These are phyloP conservation scores for Eutrigla gurnardus DNA, from an alignment of 2,797 vertebrate species.

Conservation along the genomic window DNA sequence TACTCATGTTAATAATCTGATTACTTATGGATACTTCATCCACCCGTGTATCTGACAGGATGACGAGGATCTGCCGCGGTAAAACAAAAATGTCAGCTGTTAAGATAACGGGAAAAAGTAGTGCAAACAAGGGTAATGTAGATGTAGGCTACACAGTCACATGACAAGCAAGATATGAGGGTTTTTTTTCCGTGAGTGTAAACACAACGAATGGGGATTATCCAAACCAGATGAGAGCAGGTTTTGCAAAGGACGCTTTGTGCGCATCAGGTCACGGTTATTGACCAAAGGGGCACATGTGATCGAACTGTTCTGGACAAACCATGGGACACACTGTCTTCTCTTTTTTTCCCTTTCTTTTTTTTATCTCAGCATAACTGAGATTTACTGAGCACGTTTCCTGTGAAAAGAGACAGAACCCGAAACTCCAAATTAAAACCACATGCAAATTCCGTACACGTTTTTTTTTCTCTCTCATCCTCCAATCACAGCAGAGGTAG, in stretches of 20 bases:
- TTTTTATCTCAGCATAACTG: neutral
- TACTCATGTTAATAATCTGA: neutral
- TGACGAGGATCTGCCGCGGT: neutral
- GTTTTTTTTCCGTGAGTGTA: neutral
- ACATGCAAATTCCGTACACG: slow-evolving; percentile 30
- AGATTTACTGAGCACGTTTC: neutral
- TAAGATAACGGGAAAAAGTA: neutral
- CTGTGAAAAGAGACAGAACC: neutral
- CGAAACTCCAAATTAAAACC: slow-evolving; percentile 47
- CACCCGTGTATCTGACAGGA: neutral
- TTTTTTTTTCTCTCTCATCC: neutral
- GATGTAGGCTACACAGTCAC: neutral
- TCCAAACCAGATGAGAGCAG: slow-evolving; percentile 11
- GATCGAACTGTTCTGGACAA: neutral
- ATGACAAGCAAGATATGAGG: neutral
- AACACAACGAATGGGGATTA: slow-evolving; percentile 2
- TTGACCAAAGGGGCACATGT: neutral
- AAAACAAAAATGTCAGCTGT: neutral
- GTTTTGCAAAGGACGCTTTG: neutral
- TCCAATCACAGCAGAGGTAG: slow-evolving; percentile 56
- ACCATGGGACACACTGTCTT: neutral
- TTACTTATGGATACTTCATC: neutral
- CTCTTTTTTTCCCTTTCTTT: neutral
- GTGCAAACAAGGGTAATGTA: neutral
- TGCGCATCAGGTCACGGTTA: neutral